Evolutionary conservation across 1,140 invertebrate species (phyloP).

Genomic region (Pseudobourletiella spinata): DNA sequence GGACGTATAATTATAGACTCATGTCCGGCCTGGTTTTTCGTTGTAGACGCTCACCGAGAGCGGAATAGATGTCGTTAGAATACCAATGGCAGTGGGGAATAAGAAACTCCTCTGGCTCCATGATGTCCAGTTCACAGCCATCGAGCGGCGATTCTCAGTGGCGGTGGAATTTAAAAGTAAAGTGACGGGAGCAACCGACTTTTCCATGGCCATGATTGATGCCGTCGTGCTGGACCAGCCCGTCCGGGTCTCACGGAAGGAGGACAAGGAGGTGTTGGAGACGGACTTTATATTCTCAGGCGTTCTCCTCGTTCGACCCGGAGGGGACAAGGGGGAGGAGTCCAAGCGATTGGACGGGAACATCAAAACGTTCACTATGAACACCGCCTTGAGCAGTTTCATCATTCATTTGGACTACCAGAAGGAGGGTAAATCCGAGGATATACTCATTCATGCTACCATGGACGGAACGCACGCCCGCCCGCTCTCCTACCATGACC

Average conservation of each 20-base stretch:
- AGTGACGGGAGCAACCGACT: neutral
- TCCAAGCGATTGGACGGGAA: neutral
- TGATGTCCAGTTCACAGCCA: constrained; percentile 18
- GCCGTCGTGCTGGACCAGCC: neutral
- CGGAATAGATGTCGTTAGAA: neutral
- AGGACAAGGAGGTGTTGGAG: neutral
- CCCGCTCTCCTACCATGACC: constrained; percentile 5
- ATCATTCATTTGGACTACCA: neutral
- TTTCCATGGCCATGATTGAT: neutral
- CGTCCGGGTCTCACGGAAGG: neutral
- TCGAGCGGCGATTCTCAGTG: constrained; percentile 11
- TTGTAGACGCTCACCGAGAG: neutral
- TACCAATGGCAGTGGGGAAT: neutral
- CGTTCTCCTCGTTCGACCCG: neutral
- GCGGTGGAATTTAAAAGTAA: constrained; percentile 7
- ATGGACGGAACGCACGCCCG: constrained; percentile 13
- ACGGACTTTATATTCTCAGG: neutral
- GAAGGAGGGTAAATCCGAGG: neutral
- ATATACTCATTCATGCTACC: constrained; percentile 6
- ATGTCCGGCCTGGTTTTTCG: neutral
- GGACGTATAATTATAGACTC: neutral
- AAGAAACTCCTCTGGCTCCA: constrained; percentile 1
- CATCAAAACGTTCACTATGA: neutral
- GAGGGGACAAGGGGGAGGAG: neutral
- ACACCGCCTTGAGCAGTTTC: constrained; percentile 3